These are phyloP conservation scores for Festucalex cinctus DNA, from an alignment of 2,113 vertebrate species.

Conservation along the genomic window DNA sequence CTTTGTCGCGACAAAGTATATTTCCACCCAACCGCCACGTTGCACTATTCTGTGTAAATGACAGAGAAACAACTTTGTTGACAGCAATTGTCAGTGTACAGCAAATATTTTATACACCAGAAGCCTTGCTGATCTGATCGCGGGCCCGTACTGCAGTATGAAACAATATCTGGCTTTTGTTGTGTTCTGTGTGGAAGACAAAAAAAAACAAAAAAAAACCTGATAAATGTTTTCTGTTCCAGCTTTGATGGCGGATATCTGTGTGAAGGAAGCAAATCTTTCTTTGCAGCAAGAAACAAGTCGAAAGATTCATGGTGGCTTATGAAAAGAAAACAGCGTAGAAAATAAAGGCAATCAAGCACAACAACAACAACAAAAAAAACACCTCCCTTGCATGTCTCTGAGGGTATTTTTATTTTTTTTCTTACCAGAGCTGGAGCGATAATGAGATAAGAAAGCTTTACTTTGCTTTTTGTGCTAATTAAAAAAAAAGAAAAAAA, in stretches of 20 bases:
- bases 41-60: too few relatives aligned
- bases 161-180: not conserved
- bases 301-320: conserved; percentile 2
- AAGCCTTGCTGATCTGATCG: too few relatives aligned
- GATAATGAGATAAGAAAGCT: conserved; percentile 63
- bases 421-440: conserved; percentile 35
- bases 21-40: too few relatives aligned
- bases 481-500: too few relatives aligned
- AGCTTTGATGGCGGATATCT: not conserved
- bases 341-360: conserved; percentile 30
- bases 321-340: conserved; percentile 29
- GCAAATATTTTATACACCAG: too few relatives aligned
- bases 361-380: conserved; percentile 30
- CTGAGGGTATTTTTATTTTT: conserved; percentile 28
- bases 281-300: not conserved
- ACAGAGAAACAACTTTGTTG: too few relatives aligned
- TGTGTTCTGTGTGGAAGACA: not conserved
- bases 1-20: too few relatives aligned
- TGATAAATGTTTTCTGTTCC: not conserved
- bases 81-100: too few relatives aligned
- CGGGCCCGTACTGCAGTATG: not conserved
- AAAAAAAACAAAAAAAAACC: not conserved
- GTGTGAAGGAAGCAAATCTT: not conserved
- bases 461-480: conserved; percentile 58
- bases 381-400: conserved; percentile 36